Percentiles rank a stretch among this genome's conserved stretches.
Evolutionary conservation across 2,113 vertebrate genomes (phyloP).

Genomic region (Pedionomus torquatus): DNA sequence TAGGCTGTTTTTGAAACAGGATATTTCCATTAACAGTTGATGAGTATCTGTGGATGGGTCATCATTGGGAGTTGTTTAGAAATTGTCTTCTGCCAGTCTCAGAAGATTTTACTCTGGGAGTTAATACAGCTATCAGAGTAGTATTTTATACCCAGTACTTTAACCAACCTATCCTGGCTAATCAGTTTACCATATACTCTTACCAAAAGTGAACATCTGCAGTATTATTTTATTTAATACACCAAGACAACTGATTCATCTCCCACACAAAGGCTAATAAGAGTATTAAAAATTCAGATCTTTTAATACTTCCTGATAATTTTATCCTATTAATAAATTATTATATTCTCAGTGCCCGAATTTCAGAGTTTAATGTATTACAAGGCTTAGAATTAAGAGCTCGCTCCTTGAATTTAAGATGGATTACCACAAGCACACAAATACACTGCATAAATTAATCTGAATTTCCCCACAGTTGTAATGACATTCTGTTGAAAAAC

Average conservation of each 20-base stretch:
- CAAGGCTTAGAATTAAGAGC: conserved; percentile 50
- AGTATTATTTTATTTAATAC: conserved; percentile 23
- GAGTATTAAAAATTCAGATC: conserved; percentile 62
- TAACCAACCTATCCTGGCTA: not conserved
- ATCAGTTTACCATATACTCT: not conserved
- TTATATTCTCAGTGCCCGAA: conserved; percentile 18
- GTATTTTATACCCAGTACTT: not conserved
- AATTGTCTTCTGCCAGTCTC: not conserved
- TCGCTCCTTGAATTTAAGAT: conserved; percentile 32
- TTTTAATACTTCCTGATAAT: conserved; percentile 62
- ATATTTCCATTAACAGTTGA: not conserved
- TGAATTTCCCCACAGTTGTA: not conserved
- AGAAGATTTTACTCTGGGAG: not conserved
- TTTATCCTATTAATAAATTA: conserved; percentile 54
- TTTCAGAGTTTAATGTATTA: conserved; percentile 42
- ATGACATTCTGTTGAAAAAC: not conserved
- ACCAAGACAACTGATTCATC: conserved; percentile 29
- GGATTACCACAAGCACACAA: conserved; percentile 25
- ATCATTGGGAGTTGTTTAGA: not conserved
- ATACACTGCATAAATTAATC: not conserved
- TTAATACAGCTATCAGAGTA: not conserved
- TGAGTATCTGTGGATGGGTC: not conserved
- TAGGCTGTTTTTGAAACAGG: not conserved
- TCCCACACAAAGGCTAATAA: conserved; percentile 45
- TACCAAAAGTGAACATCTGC: not conserved